phyloP scores from a whole-genome alignment of 2,113 vertebrate genomes.

The Tachuris rubrigastra region DNA sequence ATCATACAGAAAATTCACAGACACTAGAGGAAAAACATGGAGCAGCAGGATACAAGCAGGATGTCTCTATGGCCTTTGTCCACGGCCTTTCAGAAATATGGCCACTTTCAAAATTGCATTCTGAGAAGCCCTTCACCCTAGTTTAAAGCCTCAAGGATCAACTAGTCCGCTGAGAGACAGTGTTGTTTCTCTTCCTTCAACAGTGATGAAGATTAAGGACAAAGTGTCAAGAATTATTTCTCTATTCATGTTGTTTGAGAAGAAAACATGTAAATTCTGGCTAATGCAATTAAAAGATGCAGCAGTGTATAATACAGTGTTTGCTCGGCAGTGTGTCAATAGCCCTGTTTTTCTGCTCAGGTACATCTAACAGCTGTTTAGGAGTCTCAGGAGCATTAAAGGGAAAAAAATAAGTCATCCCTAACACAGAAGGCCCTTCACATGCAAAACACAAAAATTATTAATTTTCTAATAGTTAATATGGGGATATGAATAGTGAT shows the following conservation, averaged over 20 bases:
- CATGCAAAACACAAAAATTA: background rate
- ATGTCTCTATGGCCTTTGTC: background rate
- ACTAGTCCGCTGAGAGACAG: background rate
- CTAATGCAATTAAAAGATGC: background rate
- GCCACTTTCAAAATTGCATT: background rate
- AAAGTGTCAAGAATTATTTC: background rate
- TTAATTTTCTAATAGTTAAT: background rate
- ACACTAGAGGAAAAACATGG: background rate
- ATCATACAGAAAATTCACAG: background rate
- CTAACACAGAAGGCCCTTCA: background rate
- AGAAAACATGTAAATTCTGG: background rate
- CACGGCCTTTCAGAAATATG: background rate
- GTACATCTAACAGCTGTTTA: background rate
- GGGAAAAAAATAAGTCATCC: background rate
- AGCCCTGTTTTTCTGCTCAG: background rate
- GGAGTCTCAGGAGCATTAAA: background rate
- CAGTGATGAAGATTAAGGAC: background rate
- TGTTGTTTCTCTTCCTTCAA: background rate
- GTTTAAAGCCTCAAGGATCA: background rate
- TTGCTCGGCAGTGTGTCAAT: background rate
- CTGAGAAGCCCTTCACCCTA: background rate
- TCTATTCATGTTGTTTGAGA: background rate
- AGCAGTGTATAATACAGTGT: background rate
- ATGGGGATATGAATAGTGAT: background rate
- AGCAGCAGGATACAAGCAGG: background rate